Conservation (phyloP, 2,113 vertebrate species). For the Osmerus eperlanus region DNA sequence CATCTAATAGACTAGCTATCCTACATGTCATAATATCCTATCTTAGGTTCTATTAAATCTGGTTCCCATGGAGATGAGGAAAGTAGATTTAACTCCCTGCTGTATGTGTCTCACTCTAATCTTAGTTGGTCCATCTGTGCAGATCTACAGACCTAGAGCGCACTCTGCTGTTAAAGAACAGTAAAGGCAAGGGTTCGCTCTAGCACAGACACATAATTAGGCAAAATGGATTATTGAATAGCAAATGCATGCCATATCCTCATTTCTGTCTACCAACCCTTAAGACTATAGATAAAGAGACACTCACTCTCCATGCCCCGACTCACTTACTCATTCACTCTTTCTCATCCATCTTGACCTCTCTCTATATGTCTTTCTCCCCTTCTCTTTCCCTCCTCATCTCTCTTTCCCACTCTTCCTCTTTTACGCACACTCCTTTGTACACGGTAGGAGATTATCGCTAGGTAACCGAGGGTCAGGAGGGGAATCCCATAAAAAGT, state of each 20-base stretch:
- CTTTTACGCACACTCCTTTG: neutral
- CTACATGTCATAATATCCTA: too few species aligned
- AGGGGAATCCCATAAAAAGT: constrained; percentile 27
- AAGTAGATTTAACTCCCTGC: too few species aligned
- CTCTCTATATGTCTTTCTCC: constrained; percentile 2
- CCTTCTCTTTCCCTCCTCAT: neutral
- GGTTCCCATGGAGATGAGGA: too few species aligned
- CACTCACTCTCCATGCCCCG: too few species aligned
- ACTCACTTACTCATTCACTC: neutral
- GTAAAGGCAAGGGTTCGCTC: too few species aligned
- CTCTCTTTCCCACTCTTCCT: neutral
- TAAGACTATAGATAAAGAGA: neutral
- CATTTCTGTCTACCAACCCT: constrained; percentile 18
- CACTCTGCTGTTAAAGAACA: too few species aligned
- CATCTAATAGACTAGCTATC: too few species aligned
- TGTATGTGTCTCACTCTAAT: too few species aligned
- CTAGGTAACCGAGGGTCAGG: constrained; percentile 22
- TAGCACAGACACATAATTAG: too few species aligned
- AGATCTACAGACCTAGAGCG: too few species aligned
- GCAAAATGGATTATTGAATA: neutral
- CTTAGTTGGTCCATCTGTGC: too few species aligned
- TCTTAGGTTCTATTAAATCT: too few species aligned
- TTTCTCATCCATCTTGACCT: neutral
- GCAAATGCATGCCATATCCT: constrained; percentile 12
- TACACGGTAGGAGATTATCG: constrained; percentile 37